Base-by-base conservation (phyloP, 2,888 invertebrate genomes). In the Dysmachus trigonus region DNA sequence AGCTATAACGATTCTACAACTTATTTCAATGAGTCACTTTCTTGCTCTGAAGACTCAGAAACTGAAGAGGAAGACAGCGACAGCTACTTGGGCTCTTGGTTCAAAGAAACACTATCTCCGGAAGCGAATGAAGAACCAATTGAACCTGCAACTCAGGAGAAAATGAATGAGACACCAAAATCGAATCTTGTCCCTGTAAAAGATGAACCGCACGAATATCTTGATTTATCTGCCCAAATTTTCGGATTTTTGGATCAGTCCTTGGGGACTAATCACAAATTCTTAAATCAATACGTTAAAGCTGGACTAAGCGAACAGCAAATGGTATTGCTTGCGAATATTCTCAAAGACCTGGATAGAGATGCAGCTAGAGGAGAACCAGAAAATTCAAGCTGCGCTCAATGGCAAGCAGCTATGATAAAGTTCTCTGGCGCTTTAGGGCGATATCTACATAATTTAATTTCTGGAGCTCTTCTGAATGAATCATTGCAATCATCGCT, bases 11-110 rank as follows among this genome's bases (percentile, higher is more conserved):
- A 98, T 92, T 98, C 98, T 10, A 98, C 98, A 77, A 98, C 98
- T n/a, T 98, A 97, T 93, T 98, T 98, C 92, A 98, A 98, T 92
- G 98, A 98, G 92, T 96, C 98, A 92, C 94, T 96, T 86, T 96
- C 98, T 90, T 97, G 97, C 91, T 97, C 97, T 0, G 97, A 97
- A 90, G 98, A 97, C 90, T 97, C 97, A 82, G 96, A 97, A 86
- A 96, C 96, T 71, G 97, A 97, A 90, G 97, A 97, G 92, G 97
- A 97, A 95, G 91, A 92, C 85, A 92, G 92, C 87, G 92, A 91
- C 87, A 91, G 91, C 84, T 92, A 92, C 88, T 89, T 92, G 87
- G 98, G 98, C 0, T 95, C 97, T 88, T 98, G 98, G 98, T 97
- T 98, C 92, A 98, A 98, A 91, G 97, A 98, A 90, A 97, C 98